Evolutionary conservation across 2,113 vertebrate genomes (phyloP).

Genomic region (Ovis canadensis): DNA sequence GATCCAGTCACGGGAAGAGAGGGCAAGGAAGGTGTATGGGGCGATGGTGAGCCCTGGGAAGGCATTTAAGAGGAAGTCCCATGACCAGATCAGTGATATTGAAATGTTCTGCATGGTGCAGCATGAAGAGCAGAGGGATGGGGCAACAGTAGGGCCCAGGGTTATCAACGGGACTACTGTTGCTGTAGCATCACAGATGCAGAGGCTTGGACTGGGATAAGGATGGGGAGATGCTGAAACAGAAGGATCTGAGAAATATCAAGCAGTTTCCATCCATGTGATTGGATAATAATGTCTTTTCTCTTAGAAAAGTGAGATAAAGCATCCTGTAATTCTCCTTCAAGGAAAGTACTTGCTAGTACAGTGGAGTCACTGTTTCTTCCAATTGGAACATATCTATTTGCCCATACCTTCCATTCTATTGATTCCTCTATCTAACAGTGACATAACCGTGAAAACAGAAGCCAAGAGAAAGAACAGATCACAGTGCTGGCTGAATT

Average conservation of each 20-base stretch:
- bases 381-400: constrained; percentile 9
- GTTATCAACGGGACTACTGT: rapidly evolving
- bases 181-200: neutral
- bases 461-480: constrained; percentile 25
- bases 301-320: neutral
- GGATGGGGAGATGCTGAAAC: neutral
- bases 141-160: neutral
- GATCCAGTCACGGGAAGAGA: neutral
- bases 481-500: neutral
- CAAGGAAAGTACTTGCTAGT: neutral
- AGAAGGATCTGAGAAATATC: neutral
- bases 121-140: neutral
- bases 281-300: neutral
- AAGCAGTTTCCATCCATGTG: neutral
- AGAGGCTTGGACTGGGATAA: neutral
- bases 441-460: constrained; percentile 27
- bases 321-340: neutral
- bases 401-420: neutral
- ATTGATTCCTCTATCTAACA: neutral
- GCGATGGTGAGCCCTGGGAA: neutral
- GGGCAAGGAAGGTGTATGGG: neutral
- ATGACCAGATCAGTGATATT: neutral
- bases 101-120: too few species aligned
- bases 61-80: neutral
- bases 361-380: neutral